These are phyloP conservation scores for Pseudochaenichthys georgianus DNA, from an alignment of 2,797 vertebrate genomes.

Conservation along the genomic window DNA sequence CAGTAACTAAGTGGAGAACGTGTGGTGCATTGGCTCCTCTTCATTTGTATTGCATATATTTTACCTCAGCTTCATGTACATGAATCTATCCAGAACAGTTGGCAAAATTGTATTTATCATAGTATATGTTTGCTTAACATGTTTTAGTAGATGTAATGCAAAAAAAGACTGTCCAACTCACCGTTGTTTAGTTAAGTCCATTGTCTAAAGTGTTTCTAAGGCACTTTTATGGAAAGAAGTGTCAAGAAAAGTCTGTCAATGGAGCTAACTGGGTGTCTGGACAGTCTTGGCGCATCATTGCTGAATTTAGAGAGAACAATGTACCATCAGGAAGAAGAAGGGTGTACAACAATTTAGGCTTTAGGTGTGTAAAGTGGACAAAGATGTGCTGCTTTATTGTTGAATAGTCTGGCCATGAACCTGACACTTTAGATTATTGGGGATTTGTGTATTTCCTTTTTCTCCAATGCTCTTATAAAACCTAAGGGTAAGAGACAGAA, in stretches of 20 bases:
- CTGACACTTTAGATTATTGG: conserved; percentile 11
- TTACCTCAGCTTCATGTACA: conserved; percentile 21
- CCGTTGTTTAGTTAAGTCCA: not conserved
- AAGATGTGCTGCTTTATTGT: conserved; percentile 5
- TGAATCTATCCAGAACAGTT: not conserved
- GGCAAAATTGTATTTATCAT: conserved; percentile 5
- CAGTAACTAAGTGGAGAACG: not conserved
- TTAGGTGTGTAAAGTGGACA: not conserved
- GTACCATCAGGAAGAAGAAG: conserved; percentile 12
- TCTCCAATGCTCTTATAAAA: conserved; percentile 10
- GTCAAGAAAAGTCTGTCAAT: not conserved
- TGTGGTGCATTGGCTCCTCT: conserved; percentile 1
- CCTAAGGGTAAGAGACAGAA: conserved; percentile 6
- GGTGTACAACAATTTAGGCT: not conserved
- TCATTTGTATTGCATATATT: not conserved
- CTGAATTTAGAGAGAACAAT: conserved; percentile 32
- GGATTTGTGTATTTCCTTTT: not conserved
- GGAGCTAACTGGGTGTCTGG: not conserved
- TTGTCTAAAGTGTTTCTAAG: not conserved
- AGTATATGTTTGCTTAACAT: not conserved
- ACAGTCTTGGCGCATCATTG: conserved; percentile 4
- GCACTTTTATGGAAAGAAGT: not conserved
- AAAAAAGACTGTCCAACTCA: too few species aligned
- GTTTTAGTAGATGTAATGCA: too few species aligned
- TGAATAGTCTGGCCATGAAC: conserved; percentile 16